Base-by-base conservation (phyloP, 2,797 vertebrate genomes). In the Cuniculus paca region DNA sequence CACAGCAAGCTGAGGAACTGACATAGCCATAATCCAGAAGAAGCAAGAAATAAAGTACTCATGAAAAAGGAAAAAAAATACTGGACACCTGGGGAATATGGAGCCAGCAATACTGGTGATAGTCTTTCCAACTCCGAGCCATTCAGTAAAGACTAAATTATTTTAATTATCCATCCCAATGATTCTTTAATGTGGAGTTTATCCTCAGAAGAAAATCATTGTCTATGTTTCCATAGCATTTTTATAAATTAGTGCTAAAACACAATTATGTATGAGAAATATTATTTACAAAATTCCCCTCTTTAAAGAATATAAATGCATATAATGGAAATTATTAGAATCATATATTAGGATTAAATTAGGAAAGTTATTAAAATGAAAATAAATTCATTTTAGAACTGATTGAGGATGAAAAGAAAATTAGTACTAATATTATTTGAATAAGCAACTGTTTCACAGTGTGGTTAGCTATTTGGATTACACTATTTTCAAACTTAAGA, bases 301-400 rank as follows among this genome's bases (percentile, higher is more conserved):
- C 48, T 42, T 88, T 42, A 92, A 95, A 80, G 28, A 17, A 60
- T 45, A 22, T 52, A 4, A 48, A 70, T 61, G 63, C 17, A 82
- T 31, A 68, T 48, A 92, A 63, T 58, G 31, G 8, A 36, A 92
- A 75, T 68, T 52, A 75, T 61, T 48, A n/a, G 6, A 87, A 45
- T 45, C 24, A 24, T 24, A 77, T 60, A 70, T 88, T 78, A 88
- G n/a, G 88, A 78, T 78, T 68, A 50, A 88, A 78, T 78, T 78
- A 78, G 10, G 3, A 20, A 78, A 75, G 39, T 77, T 50, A 78
- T n/a, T 72, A 63, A 93, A 88, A 85, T 58, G 80, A 77, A 24
- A 42, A 63, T 28, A 77, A 0, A 56, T 45, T 88, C 72, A 65
- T 4, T 79, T 91, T 42, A 36, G 10, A 70, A 63, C 54, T 84